Evolutionary conservation across 1,140 invertebrate species (phyloP), one percentile per base, ranked within the genome.

Genomic region (Ridgeia piscesae): DNA sequence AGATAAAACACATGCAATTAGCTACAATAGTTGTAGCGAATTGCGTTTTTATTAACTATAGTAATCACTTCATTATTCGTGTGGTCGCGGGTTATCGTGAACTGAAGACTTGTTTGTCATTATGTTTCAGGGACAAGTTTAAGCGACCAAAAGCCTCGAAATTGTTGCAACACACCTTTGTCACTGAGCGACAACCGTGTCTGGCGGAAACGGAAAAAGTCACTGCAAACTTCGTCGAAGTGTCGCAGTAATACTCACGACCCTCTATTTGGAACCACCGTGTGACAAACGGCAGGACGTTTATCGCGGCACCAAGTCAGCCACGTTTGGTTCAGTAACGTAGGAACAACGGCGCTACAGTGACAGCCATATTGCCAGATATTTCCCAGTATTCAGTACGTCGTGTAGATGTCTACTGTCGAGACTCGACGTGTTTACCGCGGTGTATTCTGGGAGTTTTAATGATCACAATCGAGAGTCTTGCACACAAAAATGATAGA

Each of bases 91-190:
- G 48, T 50, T 50, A 50, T 50, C 8, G 48, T 50, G 48, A 50
- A 50, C 27, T 77, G 27, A 77, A 77, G 14, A 90, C 14, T 35
- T n/a, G 31, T 90, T 4, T 90, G 34, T 27, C n/a, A 21, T 42
- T 90, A 27, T 90, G 34, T 90, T 34, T 34, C 89, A 90, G 89
- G 21, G 89, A 90, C 89, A 90, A 90, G 89, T 17, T 35, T n/a
- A 90, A 90, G 89, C 34, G 89, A 17, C 89, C 89, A 33, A 42
- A 42, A 17, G 89, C 89, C 17, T 34, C 34, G 9, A 34, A 42
- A 17, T 42, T 90, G 35, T 27, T 90, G 34, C 34, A 14, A 27
- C 89, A 90, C 31, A 90, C 89, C 2, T 90, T 90, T n/a, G 35
- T 90, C 89, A 77, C 0, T 21, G 58, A 77, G 58, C 58, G 58